phyloP scores from a whole-genome alignment of 2,797 vertebrate genomes.

The Neostethus bicornis region DNA sequence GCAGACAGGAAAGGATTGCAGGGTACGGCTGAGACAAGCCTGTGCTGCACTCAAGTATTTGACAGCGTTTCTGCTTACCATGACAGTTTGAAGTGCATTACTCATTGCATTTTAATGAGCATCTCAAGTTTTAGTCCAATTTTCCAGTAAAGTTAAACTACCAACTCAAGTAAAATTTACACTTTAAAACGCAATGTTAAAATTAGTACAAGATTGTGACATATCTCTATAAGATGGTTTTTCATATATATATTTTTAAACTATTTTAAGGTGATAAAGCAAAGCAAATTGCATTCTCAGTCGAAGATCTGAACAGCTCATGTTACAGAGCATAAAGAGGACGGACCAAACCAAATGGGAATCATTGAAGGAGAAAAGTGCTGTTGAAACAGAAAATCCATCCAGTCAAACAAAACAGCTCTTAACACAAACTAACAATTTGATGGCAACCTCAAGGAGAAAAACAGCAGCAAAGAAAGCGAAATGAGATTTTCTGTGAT shows the following conservation, averaged over 20 bases:
- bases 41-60: constrained; percentile 23
- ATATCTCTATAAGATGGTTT: neutral
- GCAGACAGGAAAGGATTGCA: constrained; percentile 11
- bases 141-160: constrained; percentile 2
- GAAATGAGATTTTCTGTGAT: too few species aligned
- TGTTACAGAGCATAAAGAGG: too few species aligned
- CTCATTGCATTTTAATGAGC: constrained; percentile 13
- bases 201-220: neutral
- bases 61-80: constrained; percentile 30
- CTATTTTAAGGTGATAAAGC: too few species aligned
- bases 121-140: neutral
- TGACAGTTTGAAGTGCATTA: constrained; percentile 16
- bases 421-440: too few species aligned
- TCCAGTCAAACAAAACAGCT: too few species aligned
- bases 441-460: too few species aligned
- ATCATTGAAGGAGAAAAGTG: too few species aligned
- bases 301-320: too few species aligned
- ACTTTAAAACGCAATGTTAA: neutral
- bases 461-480: too few species aligned
- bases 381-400: too few species aligned
- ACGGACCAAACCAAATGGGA: neutral
- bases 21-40: constrained; percentile 31
- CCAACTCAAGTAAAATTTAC: neutral
- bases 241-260: neutral
- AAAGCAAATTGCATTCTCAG: neutral